Evolutionary conservation across 2,888 invertebrate genomes (phyloP), one percentile per base, ranked within the genome.

Genomic region (Phyto melanocephala): DNA sequence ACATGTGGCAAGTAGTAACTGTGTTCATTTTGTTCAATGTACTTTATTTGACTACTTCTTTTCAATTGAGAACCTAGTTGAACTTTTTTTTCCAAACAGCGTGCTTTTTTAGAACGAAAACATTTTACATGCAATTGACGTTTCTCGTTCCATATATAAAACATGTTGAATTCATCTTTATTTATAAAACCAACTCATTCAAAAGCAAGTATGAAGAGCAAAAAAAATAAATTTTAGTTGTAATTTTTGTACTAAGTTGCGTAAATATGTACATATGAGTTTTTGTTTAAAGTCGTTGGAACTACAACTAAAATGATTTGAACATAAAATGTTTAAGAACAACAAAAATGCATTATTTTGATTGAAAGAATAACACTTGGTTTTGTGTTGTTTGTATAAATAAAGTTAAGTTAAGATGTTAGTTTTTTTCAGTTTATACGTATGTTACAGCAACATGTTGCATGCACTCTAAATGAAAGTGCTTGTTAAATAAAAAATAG

Each of bases 1-100:
- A 77, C 72, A 74, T 80, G 70, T 82, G 80, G 72, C 70, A 72
- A 62, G 76, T 72, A 60, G 22, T n/a, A n/a, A n/a, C 47, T 47
- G 35, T 70, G 50, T 81, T 78, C 56, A 78, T 50, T 75, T 74
- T 45, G 1, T 13, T 67, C 58, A 56, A 62, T 81, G 17, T 37
- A 35, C 28, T 78, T 72, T 52, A 54, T 74, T 68, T 74, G 62
- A 54, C 56, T 72, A 28, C 33, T 56, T 77, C 58, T 58, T 33
- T 65, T 65, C 74, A 70, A 74, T 78, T 78, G 72, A 58, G 74
- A 74, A 28, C 42, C 13, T 40, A 24, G 50, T 52, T 74, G 13
- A 35, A n/a, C 35, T 54, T 71, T 47, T 22, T 37, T 11, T 15
- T 24, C 35, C 20, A 50, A 20, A 56, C 11, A 62, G 45, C 15